A percentile compares a stretch with the other conserved stretches of the same genome.
These are phyloP conservation scores for Polyommatus iphigenia DNA, from an alignment of 2,888 invertebrate genomes.

Conservation along the genomic window DNA sequence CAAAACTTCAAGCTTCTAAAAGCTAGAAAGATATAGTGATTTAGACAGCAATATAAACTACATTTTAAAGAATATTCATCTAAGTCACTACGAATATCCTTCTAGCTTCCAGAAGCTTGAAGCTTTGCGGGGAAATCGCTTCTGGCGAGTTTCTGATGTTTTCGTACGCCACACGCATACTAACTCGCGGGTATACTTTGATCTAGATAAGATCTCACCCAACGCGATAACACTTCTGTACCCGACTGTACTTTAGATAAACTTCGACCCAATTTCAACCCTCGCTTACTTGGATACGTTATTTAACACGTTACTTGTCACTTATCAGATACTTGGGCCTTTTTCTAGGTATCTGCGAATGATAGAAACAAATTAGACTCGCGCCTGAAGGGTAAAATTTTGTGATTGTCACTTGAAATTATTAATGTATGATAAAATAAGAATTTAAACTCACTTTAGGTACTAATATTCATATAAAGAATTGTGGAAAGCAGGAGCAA, in stretches of 20 bases:
- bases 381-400: not conserved
- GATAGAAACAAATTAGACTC: not conserved
- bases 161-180: slow-evolving; percentile 5
- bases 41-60: not conserved
- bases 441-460: no score
- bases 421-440: no score
- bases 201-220: slow-evolving; percentile 5
- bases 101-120: not conserved
- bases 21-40: not conserved
- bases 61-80: not conserved
- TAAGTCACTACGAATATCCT: not conserved
- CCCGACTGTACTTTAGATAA: slow-evolving; percentile 15
- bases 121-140: not conserved
- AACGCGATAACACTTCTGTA: not conserved
- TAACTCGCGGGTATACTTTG: slow-evolving; percentile 4
- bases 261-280: slow-evolving; percentile 5
- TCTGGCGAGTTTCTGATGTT: slow-evolving; percentile 3
- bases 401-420: no score
- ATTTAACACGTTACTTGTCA: not conserved
- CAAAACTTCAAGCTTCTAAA: not conserved
- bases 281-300: not conserved
- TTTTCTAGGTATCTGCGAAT: not conserved
- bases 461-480: no score
- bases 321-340: not conserved
- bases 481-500: no score